Conservation (phyloP, 2,888 invertebrate genomes). For the Ctena decussata region DNA sequence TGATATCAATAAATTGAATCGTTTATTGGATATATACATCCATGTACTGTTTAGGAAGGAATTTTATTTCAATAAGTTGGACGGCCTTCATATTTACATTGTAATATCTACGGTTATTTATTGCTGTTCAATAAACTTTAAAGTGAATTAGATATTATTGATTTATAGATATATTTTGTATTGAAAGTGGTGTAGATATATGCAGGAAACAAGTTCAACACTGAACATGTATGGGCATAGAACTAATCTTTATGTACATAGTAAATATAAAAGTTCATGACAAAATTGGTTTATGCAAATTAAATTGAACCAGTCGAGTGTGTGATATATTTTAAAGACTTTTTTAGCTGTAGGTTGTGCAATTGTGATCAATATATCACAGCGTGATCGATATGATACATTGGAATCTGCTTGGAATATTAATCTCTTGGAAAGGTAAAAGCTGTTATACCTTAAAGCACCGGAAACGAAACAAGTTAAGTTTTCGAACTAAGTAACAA, state of each 20-base stretch:
- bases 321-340: too few relatives aligned
- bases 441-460: too few relatives aligned
- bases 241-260: not conserved
- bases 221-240: not conserved
- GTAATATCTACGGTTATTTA: not conserved
- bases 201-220: not conserved
- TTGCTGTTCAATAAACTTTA: not conserved
- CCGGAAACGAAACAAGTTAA: too few relatives aligned
- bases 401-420: not conserved
- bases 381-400: not conserved
- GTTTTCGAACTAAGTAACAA: too few relatives aligned
- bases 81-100: not conserved
- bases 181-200: not conserved
- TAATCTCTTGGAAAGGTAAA: too few relatives aligned
- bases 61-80: not conserved
- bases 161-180: conserved; percentile 4
- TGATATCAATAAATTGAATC: not conserved
- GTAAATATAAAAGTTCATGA: not conserved
- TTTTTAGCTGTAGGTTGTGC: too few relatives aligned
- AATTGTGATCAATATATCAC: too few relatives aligned
- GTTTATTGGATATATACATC: not conserved
- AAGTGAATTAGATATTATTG: not conserved
- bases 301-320: not conserved
- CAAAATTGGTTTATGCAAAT: not conserved
- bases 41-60: not conserved